A percentile compares a stretch with the other conserved stretches of the same genome.
phyloP scores from a whole-genome alignment of 1,140 invertebrate genomes.

The Ooceraea biroi region DNA sequence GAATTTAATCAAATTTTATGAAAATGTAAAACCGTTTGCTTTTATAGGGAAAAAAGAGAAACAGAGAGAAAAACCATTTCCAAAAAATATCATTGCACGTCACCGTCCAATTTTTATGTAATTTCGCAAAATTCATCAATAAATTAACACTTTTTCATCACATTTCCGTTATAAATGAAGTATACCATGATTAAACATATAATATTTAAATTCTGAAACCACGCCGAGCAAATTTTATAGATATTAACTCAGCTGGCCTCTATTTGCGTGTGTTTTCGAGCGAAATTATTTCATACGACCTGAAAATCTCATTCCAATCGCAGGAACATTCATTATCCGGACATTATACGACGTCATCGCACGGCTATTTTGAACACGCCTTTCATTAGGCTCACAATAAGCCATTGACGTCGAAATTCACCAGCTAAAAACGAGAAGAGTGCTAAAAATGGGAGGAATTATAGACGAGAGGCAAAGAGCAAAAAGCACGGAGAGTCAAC shows the following conservation, averaged over 20 bases:
- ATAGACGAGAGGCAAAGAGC: conserved; percentile 29
- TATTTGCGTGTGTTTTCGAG: neutral
- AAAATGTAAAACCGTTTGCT: too few species aligned
- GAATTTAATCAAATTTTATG: too few species aligned
- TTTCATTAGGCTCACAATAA: conserved; percentile 56
- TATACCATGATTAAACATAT: too few species aligned
- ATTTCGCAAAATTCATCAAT: too few species aligned
- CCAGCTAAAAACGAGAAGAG: conserved; percentile 41
- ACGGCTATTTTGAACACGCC: conserved; percentile 34
- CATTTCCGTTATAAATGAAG: too few species aligned
- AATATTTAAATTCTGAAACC: too few species aligned
- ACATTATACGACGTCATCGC: conserved; percentile 39
- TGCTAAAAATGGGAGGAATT: conserved; percentile 55
- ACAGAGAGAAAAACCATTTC: too few species aligned
- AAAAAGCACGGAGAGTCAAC: conserved; percentile 55
- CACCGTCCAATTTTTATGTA: too few species aligned
- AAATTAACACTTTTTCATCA: too few species aligned
- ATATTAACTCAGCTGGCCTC: neutral
- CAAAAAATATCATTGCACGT: too few species aligned
- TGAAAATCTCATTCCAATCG: conserved; percentile 11
- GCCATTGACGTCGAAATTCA: conserved; percentile 56
- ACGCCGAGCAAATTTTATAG: conserved; percentile 5
- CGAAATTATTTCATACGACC: conserved; percentile 20
- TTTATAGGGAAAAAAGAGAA: too few species aligned
- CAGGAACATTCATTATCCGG: conserved; percentile 35